phyloP scores from a whole-genome alignment of 2,888 invertebrate genomes.

The Ennomos quercinarius region DNA sequence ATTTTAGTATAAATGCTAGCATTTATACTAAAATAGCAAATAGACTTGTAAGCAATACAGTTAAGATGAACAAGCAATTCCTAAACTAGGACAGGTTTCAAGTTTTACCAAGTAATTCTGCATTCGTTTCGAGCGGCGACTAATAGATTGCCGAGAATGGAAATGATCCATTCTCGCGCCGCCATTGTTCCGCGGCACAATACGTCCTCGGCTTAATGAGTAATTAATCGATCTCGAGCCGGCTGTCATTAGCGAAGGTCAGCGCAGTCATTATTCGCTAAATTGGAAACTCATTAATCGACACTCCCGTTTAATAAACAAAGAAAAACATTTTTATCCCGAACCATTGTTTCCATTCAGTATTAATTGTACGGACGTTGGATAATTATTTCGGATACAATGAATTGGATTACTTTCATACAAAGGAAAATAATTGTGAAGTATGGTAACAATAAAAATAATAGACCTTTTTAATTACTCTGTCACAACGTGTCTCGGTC shows the following conservation, averaged over 20 bases:
- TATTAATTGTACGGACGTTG: constrained; percentile 2
- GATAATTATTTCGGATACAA: constrained; percentile 8
- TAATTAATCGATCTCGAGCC: constrained; percentile 34
- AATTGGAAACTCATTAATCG: constrained; percentile 36
- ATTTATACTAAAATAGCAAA: too few relatives aligned
- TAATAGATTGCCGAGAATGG: constrained; percentile 13
- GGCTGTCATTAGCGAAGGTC: constrained; percentile 26
- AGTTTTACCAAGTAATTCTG: too few relatives aligned
- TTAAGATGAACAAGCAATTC: too few relatives aligned
- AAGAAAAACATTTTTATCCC: constrained; percentile 29
- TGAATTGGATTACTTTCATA: neutral
- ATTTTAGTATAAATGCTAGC: too few relatives aligned
- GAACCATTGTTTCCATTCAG: constrained; percentile 12
- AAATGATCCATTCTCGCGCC: constrained; percentile 21
- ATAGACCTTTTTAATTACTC: too few relatives aligned
- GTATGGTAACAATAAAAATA: too few relatives aligned
- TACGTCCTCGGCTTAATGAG: constrained; percentile 34
- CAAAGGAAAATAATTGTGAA: neutral
- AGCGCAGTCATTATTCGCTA: constrained; percentile 23
- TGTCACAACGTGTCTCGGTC: too few relatives aligned
- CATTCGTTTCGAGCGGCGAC: neutral
- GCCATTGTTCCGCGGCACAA: constrained; percentile 31
- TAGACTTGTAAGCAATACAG: too few relatives aligned
- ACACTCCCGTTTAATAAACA: constrained; percentile 31
- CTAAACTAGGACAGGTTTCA: too few relatives aligned